Evolutionary conservation across 2,797 vertebrate genomes (phyloP), one percentile per base, ranked within the genome.

Genomic region (Orientallactaga sibirica): DNA sequence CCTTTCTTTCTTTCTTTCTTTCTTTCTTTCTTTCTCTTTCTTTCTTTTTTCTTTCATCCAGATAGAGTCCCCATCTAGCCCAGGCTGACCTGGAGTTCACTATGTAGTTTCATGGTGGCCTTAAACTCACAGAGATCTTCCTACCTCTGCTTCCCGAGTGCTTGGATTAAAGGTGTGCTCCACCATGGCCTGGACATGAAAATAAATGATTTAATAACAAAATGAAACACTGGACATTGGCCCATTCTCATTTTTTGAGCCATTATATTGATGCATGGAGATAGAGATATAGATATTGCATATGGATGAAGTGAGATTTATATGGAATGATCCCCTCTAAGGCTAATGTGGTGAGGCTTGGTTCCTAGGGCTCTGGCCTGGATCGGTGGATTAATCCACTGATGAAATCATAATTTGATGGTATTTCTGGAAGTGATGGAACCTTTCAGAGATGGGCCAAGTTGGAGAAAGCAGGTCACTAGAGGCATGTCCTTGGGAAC

Each of bases 191-290:
- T 48, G 8, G 48, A 48, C 2, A 37, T 62, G 20, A 73, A 94
- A 89, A 78, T 9, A 25, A 88, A 94, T 70, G 25, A 33, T 62
- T 89, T 94, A 89, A 64, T 68, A 71, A 1, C 18, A 74, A 92
- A 85, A 79, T 75, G 37, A 29, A 74, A 86, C 93, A 52, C 1
- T 27, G 24, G 8, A 76, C 10, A 29, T 14, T 79, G 70, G 68
- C 11, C 19, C 58, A 81, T 62, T 77, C 25, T 91, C 1, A 37
- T 43, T 83, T 95, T 58, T 89, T 64, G 2, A 87, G 29, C 55
- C 91, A 76, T 37, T n/a, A 0, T 43, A 22, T 29, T 64, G 73
- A 68, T 85, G 37, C 27, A 73, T 66, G 43, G 37, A 3, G 27
- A 64, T 76, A 68, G 67, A 7, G 43, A 37, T 75, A 67, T 27